These are phyloP conservation scores for Muricea muricata DNA, from an alignment of 92 coral and sea anemone genomes.

Conservation along the genomic window DNA sequence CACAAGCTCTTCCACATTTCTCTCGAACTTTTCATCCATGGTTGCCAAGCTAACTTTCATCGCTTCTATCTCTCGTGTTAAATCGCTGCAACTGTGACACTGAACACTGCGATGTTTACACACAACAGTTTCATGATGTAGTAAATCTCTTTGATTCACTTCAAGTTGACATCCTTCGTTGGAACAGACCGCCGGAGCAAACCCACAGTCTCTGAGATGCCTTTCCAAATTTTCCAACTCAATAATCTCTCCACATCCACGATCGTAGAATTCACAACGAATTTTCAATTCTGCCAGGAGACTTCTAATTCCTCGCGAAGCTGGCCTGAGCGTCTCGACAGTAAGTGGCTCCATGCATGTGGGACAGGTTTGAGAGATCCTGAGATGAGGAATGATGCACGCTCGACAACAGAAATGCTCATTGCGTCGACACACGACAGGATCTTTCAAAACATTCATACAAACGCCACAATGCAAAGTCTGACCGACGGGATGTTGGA, in stretches of 20 bases:
- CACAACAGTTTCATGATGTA: background rate
- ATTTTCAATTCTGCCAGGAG: slow-evolving; percentile 55
- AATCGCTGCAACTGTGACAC: background rate
- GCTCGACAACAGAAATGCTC: slow-evolving; percentile 66
- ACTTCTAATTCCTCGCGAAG: slow-evolving; percentile 57
- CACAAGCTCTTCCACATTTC: background rate
- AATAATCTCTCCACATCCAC: slow-evolving; percentile 57
- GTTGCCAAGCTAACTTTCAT: background rate
- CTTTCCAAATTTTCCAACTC: slow-evolving; percentile 39
- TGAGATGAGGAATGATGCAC: slow-evolving; percentile 52
- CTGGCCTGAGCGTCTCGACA: slow-evolving; percentile 33
- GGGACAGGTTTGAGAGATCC: slow-evolving; percentile 52
- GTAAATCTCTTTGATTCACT: slow-evolving; percentile 28
- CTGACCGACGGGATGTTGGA: slow-evolving; percentile 41
- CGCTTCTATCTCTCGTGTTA: background rate
- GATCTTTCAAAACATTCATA: slow-evolving; percentile 71
- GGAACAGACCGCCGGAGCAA: background rate
- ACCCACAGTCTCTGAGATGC: slow-evolving; percentile 52
- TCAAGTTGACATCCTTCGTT: slow-evolving; percentile 5
- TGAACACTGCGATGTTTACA: slow-evolving; percentile 16
- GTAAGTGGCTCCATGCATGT: slow-evolving; percentile 59
- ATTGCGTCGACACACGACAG: slow-evolving; percentile 58
- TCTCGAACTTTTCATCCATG: background rate
- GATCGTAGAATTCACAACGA: slow-evolving; percentile 46
- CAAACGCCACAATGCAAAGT: slow-evolving; percentile 72